phyloP scores from a whole-genome alignment of 2,888 invertebrate species.

The Drosophila phalerata region DNA sequence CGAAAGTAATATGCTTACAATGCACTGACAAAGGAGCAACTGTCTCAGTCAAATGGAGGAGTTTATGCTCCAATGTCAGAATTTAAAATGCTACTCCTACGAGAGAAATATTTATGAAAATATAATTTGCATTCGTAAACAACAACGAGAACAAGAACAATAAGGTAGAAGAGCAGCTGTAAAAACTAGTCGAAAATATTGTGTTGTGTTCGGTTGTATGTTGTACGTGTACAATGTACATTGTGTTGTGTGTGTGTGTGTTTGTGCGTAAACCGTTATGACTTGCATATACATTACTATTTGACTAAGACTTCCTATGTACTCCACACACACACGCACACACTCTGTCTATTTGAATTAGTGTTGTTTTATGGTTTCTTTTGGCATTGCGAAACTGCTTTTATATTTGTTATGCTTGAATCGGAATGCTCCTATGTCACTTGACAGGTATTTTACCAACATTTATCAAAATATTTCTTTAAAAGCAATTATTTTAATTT shows the following conservation, averaged over 20 bases:
- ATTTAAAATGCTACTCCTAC: slow-evolving; percentile 43
- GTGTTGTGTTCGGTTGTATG: slow-evolving; percentile 8
- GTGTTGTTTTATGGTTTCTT: slow-evolving; percentile 25
- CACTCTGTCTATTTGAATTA: slow-evolving; percentile 10
- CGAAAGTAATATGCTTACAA: slow-evolving; percentile 47
- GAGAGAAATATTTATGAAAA: slow-evolving; percentile 76
- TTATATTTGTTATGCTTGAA: slow-evolving; percentile 56
- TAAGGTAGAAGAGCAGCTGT: slow-evolving; percentile 9
- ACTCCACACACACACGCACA: slow-evolving; percentile 25
- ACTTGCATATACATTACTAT: slow-evolving; percentile 80
- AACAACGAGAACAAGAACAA: slow-evolving; percentile 15
- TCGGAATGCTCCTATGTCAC: slow-evolving; percentile 67
- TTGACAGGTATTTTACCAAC: slow-evolving; percentile 76
- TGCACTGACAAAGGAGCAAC: slow-evolving; percentile 65
- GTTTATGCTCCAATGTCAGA: slow-evolving; percentile 38
- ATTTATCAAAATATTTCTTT: slow-evolving; percentile 60
- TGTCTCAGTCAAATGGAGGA: slow-evolving; percentile 27
- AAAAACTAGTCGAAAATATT: slow-evolving; percentile 39
- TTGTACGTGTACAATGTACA: slow-evolving; percentile 13
- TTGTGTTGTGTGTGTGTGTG: slow-evolving; percentile 16
- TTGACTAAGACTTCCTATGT: slow-evolving; percentile 67
- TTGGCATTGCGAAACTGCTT: slow-evolving; percentile 51
- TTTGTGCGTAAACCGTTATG: slow-evolving; percentile 55
- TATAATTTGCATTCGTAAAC: slow-evolving; percentile 66
- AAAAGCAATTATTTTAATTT: slow-evolving; percentile 73